Evolutionary conservation across 2,888 invertebrate genomes (phyloP), one percentile per base, ranked within the genome.

Genomic region (Drosophila atroscutellata): DNA sequence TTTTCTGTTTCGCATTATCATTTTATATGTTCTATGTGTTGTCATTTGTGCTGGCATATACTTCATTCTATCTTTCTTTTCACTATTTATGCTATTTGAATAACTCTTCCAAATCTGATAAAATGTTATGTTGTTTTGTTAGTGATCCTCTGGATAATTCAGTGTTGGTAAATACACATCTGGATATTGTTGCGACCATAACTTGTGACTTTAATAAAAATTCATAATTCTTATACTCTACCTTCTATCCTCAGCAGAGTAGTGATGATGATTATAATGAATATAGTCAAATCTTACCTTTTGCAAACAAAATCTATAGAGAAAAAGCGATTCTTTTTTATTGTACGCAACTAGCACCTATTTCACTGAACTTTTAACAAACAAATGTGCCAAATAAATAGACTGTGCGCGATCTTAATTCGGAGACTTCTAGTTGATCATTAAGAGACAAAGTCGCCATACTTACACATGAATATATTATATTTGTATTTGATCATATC

Each of bases 21-120:
- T 71, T 45, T 24, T 24, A 7, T 70, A 9, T 15, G 15, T 55
- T 61, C 2, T 55, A n/a, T n/a, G 72, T 76, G 54, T 59, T 73
- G 62, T 52, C 39, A 59, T 65, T 72, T 59, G 36, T 45, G 32
- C 49, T 54, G 60, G 62, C 54, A 77, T n/a, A 59, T 15, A 15
- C 69, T 58, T 50, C 62, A 20, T 65, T 77, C 70, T 54, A 63
- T 74, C 63, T 74, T 68, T 70, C 32, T n/a, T n/a, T n/a, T n/a
- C n/a, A n/a, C n/a, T n/a, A n/a, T n/a, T n/a, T n/a, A n/a, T n/a
- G n/a, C n/a, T n/a, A n/a, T n/a, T n/a, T n/a, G n/a, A n/a, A n/a
- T n/a, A n/a, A n/a, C n/a, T n/a, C n/a, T n/a, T n/a, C n/a, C n/a
- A n/a, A n/a, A n/a, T n/a, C n/a, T n/a, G n/a, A n/a, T n/a, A n/a